A percentile compares a stretch with the other conserved stretches of the same genome.
Evolutionary conservation across 2,888 invertebrate species (phyloP).

Genomic region (Tinea pellionella): DNA sequence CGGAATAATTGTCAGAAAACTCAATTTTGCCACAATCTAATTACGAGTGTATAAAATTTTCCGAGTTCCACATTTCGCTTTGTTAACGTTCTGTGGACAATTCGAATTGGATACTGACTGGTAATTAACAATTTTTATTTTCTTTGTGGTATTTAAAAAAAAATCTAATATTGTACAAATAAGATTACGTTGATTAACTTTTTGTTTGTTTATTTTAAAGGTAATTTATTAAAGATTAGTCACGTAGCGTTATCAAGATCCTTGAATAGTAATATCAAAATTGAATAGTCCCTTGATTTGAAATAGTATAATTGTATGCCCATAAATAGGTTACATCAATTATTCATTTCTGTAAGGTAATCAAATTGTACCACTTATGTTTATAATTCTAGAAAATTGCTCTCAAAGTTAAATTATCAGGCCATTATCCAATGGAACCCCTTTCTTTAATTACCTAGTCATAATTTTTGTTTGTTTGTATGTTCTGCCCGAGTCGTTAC

Average conservation of each 20-base stretch:
- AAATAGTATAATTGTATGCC: background rate
- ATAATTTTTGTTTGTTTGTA: slow-evolving; percentile 62
- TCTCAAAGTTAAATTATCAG: slow-evolving; percentile 49
- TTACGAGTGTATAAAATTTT: slow-evolving; percentile 60
- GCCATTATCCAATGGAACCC: slow-evolving; percentile 60
- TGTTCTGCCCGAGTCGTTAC: slow-evolving; percentile 50
- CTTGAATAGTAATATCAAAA: background rate
- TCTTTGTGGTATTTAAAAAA: slow-evolving; percentile 19
- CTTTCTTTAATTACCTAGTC: slow-evolving; percentile 63
- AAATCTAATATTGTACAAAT: slow-evolving; percentile 17
- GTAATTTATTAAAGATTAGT: background rate
- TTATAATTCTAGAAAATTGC: slow-evolving; percentile 61
- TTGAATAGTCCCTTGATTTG: background rate
- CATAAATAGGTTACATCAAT: background rate
- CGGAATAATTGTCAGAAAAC: slow-evolving; percentile 52
- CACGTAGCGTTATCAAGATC: background rate
- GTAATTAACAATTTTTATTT: slow-evolving; percentile 25
- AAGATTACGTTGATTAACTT: background rate
- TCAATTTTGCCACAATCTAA: slow-evolving; percentile 58
- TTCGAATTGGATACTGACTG: slow-evolving; percentile 40
- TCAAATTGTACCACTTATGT: slow-evolving; percentile 42
- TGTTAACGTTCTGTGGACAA: slow-evolving; percentile 46
- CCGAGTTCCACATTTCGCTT: slow-evolving; percentile 44
- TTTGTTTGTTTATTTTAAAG: background rate
- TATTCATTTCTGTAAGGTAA: slow-evolving; percentile 26